These are phyloP conservation scores for Spea hammondii DNA, from an alignment of 2,797 vertebrate genomes.

Conservation along the genomic window DNA sequence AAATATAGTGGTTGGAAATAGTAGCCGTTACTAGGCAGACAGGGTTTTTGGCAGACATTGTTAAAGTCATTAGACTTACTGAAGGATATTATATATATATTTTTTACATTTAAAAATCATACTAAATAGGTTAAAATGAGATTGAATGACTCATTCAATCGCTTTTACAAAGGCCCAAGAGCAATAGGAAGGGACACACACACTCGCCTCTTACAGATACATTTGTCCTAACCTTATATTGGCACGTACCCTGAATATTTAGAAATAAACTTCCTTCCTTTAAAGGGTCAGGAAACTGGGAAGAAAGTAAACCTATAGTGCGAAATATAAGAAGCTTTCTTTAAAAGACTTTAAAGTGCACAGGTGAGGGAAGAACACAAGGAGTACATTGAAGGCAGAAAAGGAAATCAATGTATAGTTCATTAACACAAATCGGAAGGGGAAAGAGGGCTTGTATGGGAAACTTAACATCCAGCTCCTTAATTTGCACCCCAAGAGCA, in stretches of 20 bases:
- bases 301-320: not conserved
- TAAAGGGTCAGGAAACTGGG: not conserved
- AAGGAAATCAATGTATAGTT: constrained; percentile 14
- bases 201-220: too few species aligned
- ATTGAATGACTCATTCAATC: too few species aligned
- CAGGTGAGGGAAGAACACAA: constrained; percentile 30
- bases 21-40: too few species aligned
- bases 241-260: not conserved
- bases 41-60: too few species aligned
- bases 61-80: too few species aligned
- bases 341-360: not conserved
- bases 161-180: too few species aligned
- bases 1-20: too few species aligned
- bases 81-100: too few species aligned
- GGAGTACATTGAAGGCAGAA: constrained; percentile 3
- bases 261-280: not conserved
- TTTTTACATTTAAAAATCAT: too few species aligned
- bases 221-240: not conserved
- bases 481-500: constrained; percentile 9
- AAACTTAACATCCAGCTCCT: not conserved
- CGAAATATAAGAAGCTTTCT: not conserved
- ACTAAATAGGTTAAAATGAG: too few species aligned
- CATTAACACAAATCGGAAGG: constrained; percentile 6
- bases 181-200: too few species aligned
- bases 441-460: constrained; percentile 15